Conservation (phyloP, 2,888 invertebrate species). For the Hydropsyche betteni region DNA sequence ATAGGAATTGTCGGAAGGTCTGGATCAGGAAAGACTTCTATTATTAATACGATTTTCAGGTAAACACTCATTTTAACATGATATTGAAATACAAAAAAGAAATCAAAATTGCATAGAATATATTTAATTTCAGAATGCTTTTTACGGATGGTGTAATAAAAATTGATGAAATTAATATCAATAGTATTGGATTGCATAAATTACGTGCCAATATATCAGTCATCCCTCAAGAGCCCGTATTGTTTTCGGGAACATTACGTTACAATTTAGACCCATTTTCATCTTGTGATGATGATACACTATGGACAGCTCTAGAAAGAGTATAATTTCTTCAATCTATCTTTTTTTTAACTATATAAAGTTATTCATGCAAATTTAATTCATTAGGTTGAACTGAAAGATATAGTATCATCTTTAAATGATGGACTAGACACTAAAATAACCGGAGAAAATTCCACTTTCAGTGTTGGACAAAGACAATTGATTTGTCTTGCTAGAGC, state of each 20-base stretch:
- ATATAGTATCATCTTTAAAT: slow-evolving; percentile 58
- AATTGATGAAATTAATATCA: slow-evolving; percentile 74
- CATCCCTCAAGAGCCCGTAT: slow-evolving; percentile 80
- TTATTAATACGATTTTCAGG: slow-evolving; percentile 74
- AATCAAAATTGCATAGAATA: neutral
- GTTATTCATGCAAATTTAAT: neutral
- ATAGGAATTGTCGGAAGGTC: slow-evolving; percentile 75
- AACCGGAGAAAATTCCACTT: slow-evolving; percentile 69
- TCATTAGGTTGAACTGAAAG: slow-evolving; percentile 63
- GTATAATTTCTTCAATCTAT: slow-evolving; percentile 59
- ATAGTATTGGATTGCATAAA: slow-evolving; percentile 67
- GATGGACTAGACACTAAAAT: slow-evolving; percentile 65
- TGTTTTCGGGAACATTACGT: slow-evolving; percentile 86
- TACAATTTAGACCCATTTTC: slow-evolving; percentile 83
- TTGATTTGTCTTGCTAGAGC: slow-evolving; percentile 73
- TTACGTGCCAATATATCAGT: slow-evolving; percentile 71
- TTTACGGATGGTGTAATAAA: slow-evolving; percentile 71
- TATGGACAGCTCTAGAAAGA: slow-evolving; percentile 82
- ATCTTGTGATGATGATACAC: slow-evolving; percentile 73
- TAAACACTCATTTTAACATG: slow-evolving; percentile 27
- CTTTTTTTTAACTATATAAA: neutral
- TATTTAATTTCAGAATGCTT: slow-evolving; percentile 59
- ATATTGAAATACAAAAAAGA: neutral
- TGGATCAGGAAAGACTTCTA: slow-evolving; percentile 75
- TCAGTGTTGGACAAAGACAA: slow-evolving; percentile 74